These are phyloP conservation scores for sheep (Ovis aries) DNA, from an alignment of 2,113 vertebrate species.

Conservation along the genomic window DNA sequence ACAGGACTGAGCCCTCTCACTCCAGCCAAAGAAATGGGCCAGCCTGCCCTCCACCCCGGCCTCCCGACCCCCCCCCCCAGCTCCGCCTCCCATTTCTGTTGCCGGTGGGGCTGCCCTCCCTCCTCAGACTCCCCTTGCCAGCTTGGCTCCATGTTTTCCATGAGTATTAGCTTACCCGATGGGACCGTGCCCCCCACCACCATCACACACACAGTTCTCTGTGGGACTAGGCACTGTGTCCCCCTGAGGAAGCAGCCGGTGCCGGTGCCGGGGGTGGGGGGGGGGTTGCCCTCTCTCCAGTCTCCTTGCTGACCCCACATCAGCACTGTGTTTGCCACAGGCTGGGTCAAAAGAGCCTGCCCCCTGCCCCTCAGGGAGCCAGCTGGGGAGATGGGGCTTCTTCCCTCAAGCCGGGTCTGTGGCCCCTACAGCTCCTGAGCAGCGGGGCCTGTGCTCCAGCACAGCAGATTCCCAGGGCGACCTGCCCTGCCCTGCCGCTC, in stretches of 20 bases:
- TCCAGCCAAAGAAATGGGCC: conserved; percentile 84
- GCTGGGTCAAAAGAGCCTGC: conserved; percentile 45
- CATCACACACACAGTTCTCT: conserved; percentile 50
- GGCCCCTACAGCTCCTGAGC: conserved; percentile 45
- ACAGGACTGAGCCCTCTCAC: conserved; percentile 80
- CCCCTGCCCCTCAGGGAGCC: conserved; percentile 56
- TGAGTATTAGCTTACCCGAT: conserved; percentile 62
- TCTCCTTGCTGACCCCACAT: conserved; percentile 44
- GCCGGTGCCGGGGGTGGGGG: neutral
- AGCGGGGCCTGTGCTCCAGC: conserved; percentile 33
- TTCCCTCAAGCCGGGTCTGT: neutral
- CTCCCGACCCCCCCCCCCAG: conserved; percentile 22
- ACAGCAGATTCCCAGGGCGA: conserved; percentile 49
- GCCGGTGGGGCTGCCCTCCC: conserved; percentile 58
- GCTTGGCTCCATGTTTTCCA: conserved; percentile 69
- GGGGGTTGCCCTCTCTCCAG: neutral
- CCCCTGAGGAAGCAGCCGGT: conserved; percentile 37
- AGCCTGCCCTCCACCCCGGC: conserved; percentile 59
- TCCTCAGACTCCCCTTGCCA: conserved; percentile 49
- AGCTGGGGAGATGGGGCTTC: conserved; percentile 38
- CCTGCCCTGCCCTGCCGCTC: conserved; percentile 30
- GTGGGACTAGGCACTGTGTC: conserved; percentile 51
- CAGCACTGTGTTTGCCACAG: conserved; percentile 60
- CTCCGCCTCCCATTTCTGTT: conserved; percentile 49
- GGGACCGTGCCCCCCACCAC: conserved; percentile 58